Evolutionary conservation across 2,888 invertebrate species (phyloP), one percentile per base, ranked within the genome.

Genomic region (Belgica antarctica): DNA sequence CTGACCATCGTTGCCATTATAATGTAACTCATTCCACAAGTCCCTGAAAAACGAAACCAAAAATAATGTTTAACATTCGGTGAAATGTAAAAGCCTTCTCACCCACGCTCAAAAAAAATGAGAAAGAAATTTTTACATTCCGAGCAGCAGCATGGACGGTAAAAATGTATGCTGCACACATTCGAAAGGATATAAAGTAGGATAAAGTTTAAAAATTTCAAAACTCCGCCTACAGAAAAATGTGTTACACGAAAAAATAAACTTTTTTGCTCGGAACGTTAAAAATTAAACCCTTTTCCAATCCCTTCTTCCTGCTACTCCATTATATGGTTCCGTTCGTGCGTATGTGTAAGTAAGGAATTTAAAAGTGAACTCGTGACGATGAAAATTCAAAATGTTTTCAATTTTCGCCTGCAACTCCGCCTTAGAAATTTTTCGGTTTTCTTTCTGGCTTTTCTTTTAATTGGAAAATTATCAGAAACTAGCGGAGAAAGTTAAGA

Each of bases 51-150:
- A 57, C 17, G 25, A 34, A 68, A 68, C 68, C 68, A 68, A 68
- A 66, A 68, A 68, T 46, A 68, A 57, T 57, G 68, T 68, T 68
- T 68, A 68, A 68, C 68, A 68, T 68, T 68, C 47, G 68, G 68
- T 47, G 68, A 68, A 10, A 34, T 28, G 68, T 19, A 66, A 66
- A 52, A 19, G 19, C 52, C n/a, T 52, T 52, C 52, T 52, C 52
- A n/a, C n/a, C n/a, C n/a, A n/a, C n/a, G n/a, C 52, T 52, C 52
- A 27, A 22, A n/a, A n/a, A n/a, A n/a, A 62, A 17, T n/a, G 66
- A 17, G 27, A 68, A 68, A 47, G 47, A 57, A 68, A 68, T 52
- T 68, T 52, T 66, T 68, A 25, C 46, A 68, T 15, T 62, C 25
- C n/a, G n/a, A n/a, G n/a, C n/a, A n/a, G n/a, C n/a, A n/a, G n/a